Evolutionary conservation across 2,888 invertebrate genomes (phyloP), one percentile per base, ranked within the genome.

Genomic region (Petrolisthes manimaculis): DNA sequence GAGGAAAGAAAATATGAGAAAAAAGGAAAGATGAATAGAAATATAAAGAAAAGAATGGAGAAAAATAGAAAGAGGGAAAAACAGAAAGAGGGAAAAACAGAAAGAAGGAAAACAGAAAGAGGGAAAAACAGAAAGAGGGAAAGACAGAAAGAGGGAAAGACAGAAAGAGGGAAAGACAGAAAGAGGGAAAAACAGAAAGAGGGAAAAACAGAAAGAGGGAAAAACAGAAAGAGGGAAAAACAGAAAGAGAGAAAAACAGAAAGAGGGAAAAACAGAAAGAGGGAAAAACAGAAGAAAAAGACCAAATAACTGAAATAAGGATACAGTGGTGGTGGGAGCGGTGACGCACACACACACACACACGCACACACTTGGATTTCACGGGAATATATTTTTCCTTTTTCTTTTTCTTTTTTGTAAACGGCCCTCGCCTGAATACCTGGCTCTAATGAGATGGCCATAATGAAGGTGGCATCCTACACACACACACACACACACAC

Each of bases 401-500:
- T n/a, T n/a, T n/a, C n/a, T n/a, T n/a, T n/a, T n/a, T n/a, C n/a
- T n/a, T n/a, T n/a, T n/a, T n/a, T n/a, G n/a, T n/a, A n/a, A n/a
- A n/a, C n/a, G n/a, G n/a, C n/a, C n/a, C n/a, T n/a, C n/a, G n/a
- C n/a, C n/a, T n/a, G n/a, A n/a, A n/a, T n/a, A n/a, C n/a, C n/a
- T n/a, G n/a, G n/a, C n/a, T n/a, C n/a, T n/a, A n/a, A n/a, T n/a
- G n/a, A n/a, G n/a, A n/a, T n/a, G n/a, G n/a, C n/a, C n/a, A n/a
- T n/a, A n/a, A n/a, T n/a, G n/a, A n/a, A n/a, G n/a, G n/a, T n/a
- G n/a, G n/a, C n/a, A n/a, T n/a, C n/a, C 51, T 21, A 55, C 53
- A 78, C 55, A 78, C 54, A 81, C 75, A 81, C 56, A 81, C 75
- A 85, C 56, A 80, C 56, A 80, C 56, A 80, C 61, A 85, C 56